Evolutionary conservation across 2,888 invertebrate genomes (phyloP), one percentile per base, ranked within the genome.

Genomic region (Apotomis turbidana): DNA sequence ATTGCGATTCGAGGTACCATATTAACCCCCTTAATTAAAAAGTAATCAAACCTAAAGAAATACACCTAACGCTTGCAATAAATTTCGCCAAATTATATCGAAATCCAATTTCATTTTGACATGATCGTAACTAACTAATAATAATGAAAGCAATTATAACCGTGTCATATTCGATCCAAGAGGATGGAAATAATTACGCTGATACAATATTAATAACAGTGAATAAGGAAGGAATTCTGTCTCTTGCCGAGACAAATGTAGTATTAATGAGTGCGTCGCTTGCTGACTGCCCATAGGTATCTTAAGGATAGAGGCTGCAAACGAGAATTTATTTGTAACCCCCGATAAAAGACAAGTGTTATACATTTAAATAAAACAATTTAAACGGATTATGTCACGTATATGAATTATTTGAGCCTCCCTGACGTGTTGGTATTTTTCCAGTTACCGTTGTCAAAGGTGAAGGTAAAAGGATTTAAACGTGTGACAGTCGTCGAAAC

Each of bases 201-300:
- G 85, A 90, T 90, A 87, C 82, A 89, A 86, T 88, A 90, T 89
- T 91, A 90, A 90, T 90, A 90, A 88, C 83, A 83, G 83, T 80
- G 85, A 83, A 85, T 84, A 82, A 88, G 85, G 86, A 87, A 88
- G 87, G 85, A 90, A 87, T 86, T 86, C 86, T 86, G 89, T 89
- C 90, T 88, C 84, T 83, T 84, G 81, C 80, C 80, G 85, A 87
- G 91, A 90, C 90, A 90, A 91, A 91, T 91, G 90, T 87, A 83
- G 85, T 89, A 91, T 88, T 91, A 91, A 91, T 91, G 90, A 90
- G 88, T 85, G 82, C 81, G 84, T 85, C 84, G 84, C 82, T 80
- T 77, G 81, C 79, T 78, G 78, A 77, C 80, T 78, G 77, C 66
- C 71, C 73, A 75, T 77, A 82, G 82, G 80, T 44, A 68, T 73